A percentile compares a stretch with the other conserved stretches of the same genome.
Evolutionary conservation across 2,113 vertebrate species (phyloP).

Genomic region (Ondatra zibethicus): DNA sequence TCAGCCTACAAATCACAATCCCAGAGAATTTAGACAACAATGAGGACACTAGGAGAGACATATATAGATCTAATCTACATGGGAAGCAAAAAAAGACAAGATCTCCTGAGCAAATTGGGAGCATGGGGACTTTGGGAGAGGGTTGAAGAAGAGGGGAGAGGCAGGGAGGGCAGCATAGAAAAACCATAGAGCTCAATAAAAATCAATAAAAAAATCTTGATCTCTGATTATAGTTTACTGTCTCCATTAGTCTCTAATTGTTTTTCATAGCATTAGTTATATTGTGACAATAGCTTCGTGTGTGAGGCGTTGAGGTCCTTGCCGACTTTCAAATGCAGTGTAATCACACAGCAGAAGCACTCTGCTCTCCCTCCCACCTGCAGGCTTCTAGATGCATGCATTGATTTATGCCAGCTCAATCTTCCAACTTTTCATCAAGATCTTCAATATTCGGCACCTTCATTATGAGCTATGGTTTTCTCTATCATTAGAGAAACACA

Average conservation of each 20-base stretch:
- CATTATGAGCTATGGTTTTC: constrained; percentile 83
- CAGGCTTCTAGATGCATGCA: constrained; percentile 76
- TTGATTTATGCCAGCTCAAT: constrained; percentile 85
- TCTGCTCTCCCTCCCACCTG: constrained; percentile 79
- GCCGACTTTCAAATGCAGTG: constrained; percentile 81
- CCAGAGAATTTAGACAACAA: too few relatives aligned
- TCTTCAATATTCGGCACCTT: constrained; percentile 81
- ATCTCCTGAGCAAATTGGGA: too few relatives aligned
- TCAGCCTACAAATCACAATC: too few relatives aligned
- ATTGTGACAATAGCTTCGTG: background rate
- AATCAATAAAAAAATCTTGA: background rate
- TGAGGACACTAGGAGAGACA: too few relatives aligned
- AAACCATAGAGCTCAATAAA: too few relatives aligned
- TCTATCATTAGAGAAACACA: constrained; percentile 83
- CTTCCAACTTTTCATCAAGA: constrained; percentile 84
- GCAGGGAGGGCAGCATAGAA: too few relatives aligned
- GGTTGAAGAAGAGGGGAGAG: too few relatives aligned
- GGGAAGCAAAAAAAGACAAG: too few relatives aligned
- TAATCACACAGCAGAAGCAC: constrained; percentile 58
- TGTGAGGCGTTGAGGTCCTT: constrained; percentile 56
- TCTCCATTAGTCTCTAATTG: background rate
- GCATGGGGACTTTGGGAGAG: too few relatives aligned
- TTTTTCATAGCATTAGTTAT: background rate
- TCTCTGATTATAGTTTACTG: background rate
- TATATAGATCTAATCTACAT: too few relatives aligned